Evolutionary conservation across 2,113 vertebrate genomes (phyloP), one percentile per base, ranked within the genome.

Genomic region (Prinia subflava): DNA sequence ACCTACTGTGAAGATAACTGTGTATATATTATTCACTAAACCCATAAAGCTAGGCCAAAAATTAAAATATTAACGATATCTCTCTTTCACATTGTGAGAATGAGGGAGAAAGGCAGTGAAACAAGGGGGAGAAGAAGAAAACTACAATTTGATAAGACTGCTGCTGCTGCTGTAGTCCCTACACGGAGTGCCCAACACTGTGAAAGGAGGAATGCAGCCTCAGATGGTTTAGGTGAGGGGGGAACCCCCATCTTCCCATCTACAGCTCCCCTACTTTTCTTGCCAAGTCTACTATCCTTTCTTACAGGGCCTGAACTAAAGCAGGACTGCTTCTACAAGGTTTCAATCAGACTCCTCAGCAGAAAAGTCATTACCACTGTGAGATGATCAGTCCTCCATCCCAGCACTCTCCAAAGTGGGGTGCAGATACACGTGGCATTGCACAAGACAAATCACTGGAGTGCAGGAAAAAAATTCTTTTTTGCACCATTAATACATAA

Each of bases 131-230:
- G 53, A 68, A 64, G 42, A 88, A 59, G n/a, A 71, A 67, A 82
- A 46, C 55, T 17, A 46, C 4, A 62, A 37, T 18, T 39, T 0
- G 6, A 15, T 52, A 23, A 10, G 28, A 53, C 31, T 70, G 30
- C 41, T 84, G 10, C 37, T 84, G 8, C 25, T 25, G 19, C 41
- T 59, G 33, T 30, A 21, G 56, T 90, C 24, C 44, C 59, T 30
- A 12, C 15, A 9, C 0, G 0, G 39, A 22, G 53, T 24, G 20
- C 13, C 30, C 0, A 0, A 4, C 3, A 28, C 7, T 33, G 28
- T 6, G 9, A 71, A 71, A 83, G 41, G 21, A 83, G 41, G 21
- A 33, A 17, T 41, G 30, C 5, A 60, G 68, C 15, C 25, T 68
- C 49, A 50, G 15, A 77, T 3, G 12, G 30, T 39, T 53, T 6